These are phyloP conservation scores for Momotus momota DNA, from an alignment of 2,797 vertebrate genomes.

Conservation along the genomic window DNA sequence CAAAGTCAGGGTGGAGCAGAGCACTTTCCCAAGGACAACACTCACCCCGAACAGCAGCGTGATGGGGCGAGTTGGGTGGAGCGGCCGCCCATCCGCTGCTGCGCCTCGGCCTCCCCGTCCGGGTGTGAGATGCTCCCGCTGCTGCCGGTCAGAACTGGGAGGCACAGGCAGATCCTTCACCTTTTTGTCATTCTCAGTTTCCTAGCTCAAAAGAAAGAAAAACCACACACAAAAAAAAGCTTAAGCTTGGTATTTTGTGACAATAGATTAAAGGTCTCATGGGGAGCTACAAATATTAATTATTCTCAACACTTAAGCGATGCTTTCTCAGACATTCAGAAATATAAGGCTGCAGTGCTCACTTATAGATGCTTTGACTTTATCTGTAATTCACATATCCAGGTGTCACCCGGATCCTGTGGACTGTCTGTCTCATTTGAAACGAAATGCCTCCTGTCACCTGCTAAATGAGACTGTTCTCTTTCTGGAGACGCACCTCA, in stretches of 20 bases:
- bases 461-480: fast-evolving
- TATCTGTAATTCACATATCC: fast-evolving
- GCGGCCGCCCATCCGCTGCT: not conserved
- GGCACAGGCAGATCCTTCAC: not conserved
- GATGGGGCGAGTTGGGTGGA: not conserved
- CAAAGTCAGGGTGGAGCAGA: fast-evolving
- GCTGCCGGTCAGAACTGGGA: fast-evolving
- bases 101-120: fast-evolving
- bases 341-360: fast-evolving
- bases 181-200: not conserved
- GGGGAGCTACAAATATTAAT: not conserved
- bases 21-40: fast-evolving
- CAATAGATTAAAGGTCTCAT: not conserved
- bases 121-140: fast-evolving
- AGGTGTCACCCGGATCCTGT: fast-evolving
- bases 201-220: not conserved
- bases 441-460: not conserved
- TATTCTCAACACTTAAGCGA: fast-evolving
- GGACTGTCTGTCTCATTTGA: not conserved
- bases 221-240: no score
- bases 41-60: fast-evolving
- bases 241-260: not conserved
- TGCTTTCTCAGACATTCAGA: not conserved
- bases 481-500: not conserved
- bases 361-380: fast-evolving